Base-by-base conservation (phyloP, 2,797 vertebrate genomes). In the Argyrosomus regius region DNA sequence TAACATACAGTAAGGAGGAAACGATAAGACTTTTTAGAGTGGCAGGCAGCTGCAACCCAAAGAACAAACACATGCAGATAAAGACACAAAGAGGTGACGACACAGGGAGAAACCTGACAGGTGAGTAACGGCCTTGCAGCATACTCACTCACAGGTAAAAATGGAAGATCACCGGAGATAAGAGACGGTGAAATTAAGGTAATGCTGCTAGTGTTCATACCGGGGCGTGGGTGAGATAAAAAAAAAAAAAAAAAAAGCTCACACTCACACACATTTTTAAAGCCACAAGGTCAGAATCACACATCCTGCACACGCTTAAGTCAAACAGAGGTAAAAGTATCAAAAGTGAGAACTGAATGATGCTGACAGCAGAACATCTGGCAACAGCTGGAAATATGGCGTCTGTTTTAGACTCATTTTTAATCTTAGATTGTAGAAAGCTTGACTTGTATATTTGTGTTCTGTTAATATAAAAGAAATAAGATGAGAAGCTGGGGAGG, bases 91-190 rank as follows among this genome's bases (percentile, higher is more conserved):
- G 65, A 69, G 6, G 54, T 45, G 45, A 84, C 0, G 43, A 64
- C 73, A 64, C 24, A 68, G 45, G 68, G 24, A 20, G 12, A 78
- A 80, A 78, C 69, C 73, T 31, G 60, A 83, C 28, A 35, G 53
- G 49, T 46, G 72, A 81, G 69, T n/a, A 20, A 56, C 9, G 1
- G 41, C 20, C 12, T 16, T 6, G 4, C 11, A 69, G 35, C 43
- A 49, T 18, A 56, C 53, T 8, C 43, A 43, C 5, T 67, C 62
- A 60, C 12, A 53, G 8, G 68, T 22, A 14, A 4, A 35, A 2
- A 9, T 13, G n/a, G 16, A 67, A 13, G 26, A 71, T 41, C 6
- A 63, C 9, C 24, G 8, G n/a, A 64, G 31, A 48, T 50, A 61
- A 46, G 31, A 76, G 39, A 61, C 26, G 41, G 41, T 58, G 17